Conservation (phyloP, 2,888 invertebrate species). For the Druceiella hillmani region DNA sequence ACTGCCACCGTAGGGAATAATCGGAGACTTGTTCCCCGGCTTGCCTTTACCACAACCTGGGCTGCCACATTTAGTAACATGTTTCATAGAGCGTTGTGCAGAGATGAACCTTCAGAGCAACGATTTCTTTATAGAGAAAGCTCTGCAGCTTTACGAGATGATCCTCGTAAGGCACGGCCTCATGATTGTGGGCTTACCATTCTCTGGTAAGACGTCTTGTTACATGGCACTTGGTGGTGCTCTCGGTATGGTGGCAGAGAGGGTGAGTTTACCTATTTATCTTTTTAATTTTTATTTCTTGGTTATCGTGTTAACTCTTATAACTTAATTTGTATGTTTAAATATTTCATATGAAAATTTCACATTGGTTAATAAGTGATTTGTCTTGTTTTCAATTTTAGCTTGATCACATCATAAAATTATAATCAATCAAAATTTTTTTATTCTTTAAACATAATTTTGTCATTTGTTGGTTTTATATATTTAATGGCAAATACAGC, state of each 20-base stretch:
- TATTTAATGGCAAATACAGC: too few species aligned
- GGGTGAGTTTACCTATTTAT: slow-evolving; percentile 37
- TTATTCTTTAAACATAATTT: too few species aligned
- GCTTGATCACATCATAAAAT: too few species aligned
- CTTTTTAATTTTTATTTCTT: slow-evolving; percentile 12
- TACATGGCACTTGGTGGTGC: slow-evolving; percentile 80
- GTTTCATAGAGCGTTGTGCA: slow-evolving; percentile 56
- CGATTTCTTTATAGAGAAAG: slow-evolving; percentile 77
- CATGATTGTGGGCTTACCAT: slow-evolving; percentile 89
- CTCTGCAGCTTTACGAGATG: slow-evolving; percentile 84
- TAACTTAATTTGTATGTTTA: too few species aligned
- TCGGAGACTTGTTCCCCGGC: slow-evolving; percentile 91
- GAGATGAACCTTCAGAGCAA: slow-evolving; percentile 78
- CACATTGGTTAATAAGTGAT: too few species aligned
- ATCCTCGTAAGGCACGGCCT: slow-evolving; percentile 91
- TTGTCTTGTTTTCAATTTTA: too few species aligned
- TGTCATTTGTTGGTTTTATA: too few species aligned
- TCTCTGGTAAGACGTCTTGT: slow-evolving; percentile 86
- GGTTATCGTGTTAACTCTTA: too few species aligned
- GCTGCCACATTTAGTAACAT: slow-evolving; percentile 53
- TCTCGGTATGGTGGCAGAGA: slow-evolving; percentile 69
- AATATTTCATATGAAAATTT: neutral
- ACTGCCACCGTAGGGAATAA: slow-evolving; percentile 81
- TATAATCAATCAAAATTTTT: too few species aligned
- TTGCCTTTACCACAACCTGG: slow-evolving; percentile 73